Conservation (phyloP, 2,888 invertebrate genomes). For the Meteorus cinctellus region DNA sequence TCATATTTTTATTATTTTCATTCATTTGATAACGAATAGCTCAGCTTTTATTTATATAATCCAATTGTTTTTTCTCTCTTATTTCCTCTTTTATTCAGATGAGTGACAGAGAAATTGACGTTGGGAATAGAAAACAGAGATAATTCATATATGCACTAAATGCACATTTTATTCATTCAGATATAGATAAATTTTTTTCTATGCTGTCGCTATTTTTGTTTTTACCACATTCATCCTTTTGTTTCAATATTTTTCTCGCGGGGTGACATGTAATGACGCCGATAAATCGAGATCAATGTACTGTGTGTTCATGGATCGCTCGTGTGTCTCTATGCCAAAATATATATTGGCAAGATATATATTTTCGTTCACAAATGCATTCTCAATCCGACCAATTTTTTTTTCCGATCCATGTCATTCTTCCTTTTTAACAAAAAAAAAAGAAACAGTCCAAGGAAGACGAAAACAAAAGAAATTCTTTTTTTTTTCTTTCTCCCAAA, state of each 20-base stretch:
- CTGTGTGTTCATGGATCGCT: neutral
- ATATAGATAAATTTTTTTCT: neutral
- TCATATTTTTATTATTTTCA: neutral
- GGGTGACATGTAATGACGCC: slow-evolving; percentile 22
- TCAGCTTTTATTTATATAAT: neutral
- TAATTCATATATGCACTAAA: neutral
- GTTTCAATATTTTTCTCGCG: neutral
- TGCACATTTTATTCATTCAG: neutral
- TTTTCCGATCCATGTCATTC: neutral
- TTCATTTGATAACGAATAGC: neutral
- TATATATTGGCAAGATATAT: neutral
- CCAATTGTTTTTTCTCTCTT: neutral
- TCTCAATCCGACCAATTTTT: neutral
- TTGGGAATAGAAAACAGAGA: neutral
- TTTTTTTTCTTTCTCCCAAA: neutral
- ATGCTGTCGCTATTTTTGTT: neutral
- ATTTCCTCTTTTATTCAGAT: neutral
- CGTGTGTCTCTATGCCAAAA: slow-evolving; percentile 7
- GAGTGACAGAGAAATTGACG: neutral
- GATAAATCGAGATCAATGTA: slow-evolving; percentile 32
- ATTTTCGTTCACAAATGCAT: slow-evolving; percentile 2
- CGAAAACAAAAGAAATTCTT: too few species aligned
- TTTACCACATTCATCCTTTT: neutral
- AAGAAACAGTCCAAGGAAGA: neutral
- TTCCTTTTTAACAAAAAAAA: neutral